Percentiles rank a stretch among this genome's conserved stretches.
phyloP scores from a whole-genome alignment of 2,797 vertebrate species.

The Loris lydekkerianus region DNA sequence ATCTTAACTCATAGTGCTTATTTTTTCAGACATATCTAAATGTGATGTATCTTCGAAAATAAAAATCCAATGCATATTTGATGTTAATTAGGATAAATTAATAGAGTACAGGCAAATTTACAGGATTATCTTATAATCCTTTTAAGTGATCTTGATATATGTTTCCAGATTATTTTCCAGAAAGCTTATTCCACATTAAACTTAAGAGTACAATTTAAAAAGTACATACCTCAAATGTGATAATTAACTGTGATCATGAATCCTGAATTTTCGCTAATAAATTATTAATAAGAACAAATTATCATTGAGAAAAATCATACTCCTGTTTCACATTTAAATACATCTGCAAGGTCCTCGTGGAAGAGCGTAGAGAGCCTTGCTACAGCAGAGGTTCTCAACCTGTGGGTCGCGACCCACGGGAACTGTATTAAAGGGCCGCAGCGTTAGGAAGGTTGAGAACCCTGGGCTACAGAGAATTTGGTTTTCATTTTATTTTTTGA shows the following conservation, averaged over 20 bases:
- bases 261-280: constrained; percentile 24
- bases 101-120: neutral
- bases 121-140: neutral
- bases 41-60: neutral
- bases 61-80: neutral
- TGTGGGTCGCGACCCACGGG: too few species aligned
- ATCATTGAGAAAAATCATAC: neutral
- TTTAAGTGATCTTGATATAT: neutral
- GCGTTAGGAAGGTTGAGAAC: too few species aligned
- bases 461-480: neutral
- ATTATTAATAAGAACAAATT: neutral
- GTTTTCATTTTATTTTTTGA: neutral
- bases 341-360: neutral
- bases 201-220: neutral
- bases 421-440: too few species aligned
- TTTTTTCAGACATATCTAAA: neutral
- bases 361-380: neutral
- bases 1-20: neutral
- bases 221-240: neutral
- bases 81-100: neutral
- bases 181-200: constrained; percentile 32
- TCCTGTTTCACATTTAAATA: neutral
- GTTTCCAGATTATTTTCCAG: neutral
- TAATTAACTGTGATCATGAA: neutral
- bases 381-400: too few species aligned